Percentiles rank a stretch among this genome's conserved stretches.
Conservation (phyloP, 2,797 vertebrate genomes). For the Aphelocoma californica region DNA sequence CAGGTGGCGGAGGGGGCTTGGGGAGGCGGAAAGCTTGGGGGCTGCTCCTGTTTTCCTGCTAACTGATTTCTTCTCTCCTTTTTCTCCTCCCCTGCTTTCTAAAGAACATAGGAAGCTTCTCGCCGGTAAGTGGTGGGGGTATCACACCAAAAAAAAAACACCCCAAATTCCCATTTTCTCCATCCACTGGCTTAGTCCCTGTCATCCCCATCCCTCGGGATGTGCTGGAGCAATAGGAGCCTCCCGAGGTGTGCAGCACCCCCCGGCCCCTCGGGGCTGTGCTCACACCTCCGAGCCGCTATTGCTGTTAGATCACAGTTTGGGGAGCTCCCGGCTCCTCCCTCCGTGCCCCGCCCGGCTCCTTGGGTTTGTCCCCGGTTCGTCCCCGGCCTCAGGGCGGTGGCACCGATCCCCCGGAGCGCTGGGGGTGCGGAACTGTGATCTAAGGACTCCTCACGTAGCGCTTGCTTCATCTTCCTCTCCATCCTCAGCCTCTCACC, state of each 20-base stretch:
- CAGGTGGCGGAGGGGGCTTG: not conserved
- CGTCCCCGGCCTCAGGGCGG: not conserved
- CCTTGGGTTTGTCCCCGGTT: no score
- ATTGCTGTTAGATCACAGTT: conserved; percentile 51
- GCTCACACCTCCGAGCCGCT: not conserved
- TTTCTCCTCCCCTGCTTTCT: conserved; percentile 63
- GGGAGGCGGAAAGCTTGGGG: not conserved
- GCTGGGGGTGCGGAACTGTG: not conserved
- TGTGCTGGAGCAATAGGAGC: conserved; percentile 6
- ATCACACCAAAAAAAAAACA: not conserved
- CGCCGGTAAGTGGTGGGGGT: conserved; percentile 70
- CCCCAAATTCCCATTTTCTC: not conserved
- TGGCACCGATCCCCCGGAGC: not conserved
- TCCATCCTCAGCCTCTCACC: conserved; percentile 36
- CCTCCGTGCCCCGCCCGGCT: no score
- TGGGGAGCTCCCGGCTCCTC: no score
- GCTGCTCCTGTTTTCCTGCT: conserved; percentile 14
- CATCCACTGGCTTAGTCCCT: not conserved
- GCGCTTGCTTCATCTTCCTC: not conserved
- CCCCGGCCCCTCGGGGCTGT: not conserved
- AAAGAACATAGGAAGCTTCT: conserved; percentile 76
- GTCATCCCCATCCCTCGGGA: not conserved
- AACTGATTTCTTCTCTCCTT: conserved; percentile 65
- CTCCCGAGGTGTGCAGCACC: not conserved
- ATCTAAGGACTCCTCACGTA: conserved; percentile 19